phyloP scores from a whole-genome alignment of 2,113 vertebrate species.

The Gasterosteus aculeatus region DNA sequence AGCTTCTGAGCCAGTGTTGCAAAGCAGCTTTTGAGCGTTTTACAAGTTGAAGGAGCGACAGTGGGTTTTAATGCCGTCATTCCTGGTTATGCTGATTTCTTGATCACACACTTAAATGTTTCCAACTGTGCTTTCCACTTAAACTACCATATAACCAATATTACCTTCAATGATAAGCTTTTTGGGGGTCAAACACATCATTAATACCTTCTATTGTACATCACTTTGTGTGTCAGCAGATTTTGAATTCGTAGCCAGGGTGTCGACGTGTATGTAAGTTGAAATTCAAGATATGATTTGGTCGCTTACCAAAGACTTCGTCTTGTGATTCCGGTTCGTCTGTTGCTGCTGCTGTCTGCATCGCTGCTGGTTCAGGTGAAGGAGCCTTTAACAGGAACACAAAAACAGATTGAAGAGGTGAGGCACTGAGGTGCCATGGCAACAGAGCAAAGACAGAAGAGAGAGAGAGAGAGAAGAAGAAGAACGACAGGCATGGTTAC shows the following conservation, averaged over 20 bases:
- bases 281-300: neutral
- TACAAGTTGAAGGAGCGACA: neutral
- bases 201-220: neutral
- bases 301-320: slow-evolving; percentile 89
- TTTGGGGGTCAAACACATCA: neutral
- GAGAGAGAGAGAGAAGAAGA: neutral
- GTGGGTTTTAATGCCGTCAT: neutral
- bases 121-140: neutral
- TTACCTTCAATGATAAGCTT: neutral
- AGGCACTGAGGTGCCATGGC: slow-evolving; percentile 70
- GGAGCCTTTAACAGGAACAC: slow-evolving; percentile 66
- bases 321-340: slow-evolving; percentile 79
- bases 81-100: neutral
- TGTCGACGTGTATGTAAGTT: neutral
- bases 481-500: neutral
- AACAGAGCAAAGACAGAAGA: slow-evolving; percentile 63
- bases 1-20: neutral
- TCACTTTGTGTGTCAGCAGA: neutral
- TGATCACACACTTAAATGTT: neutral
- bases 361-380: slow-evolving; percentile 57
- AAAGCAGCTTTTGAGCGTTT: neutral
- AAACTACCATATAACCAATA: neutral
- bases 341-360: neutral
- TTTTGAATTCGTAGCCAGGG: neutral
- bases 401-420: slow-evolving; percentile 71